phyloP scores from a whole-genome alignment of 2,113 vertebrate genomes.

The Condylura cristata region DNA sequence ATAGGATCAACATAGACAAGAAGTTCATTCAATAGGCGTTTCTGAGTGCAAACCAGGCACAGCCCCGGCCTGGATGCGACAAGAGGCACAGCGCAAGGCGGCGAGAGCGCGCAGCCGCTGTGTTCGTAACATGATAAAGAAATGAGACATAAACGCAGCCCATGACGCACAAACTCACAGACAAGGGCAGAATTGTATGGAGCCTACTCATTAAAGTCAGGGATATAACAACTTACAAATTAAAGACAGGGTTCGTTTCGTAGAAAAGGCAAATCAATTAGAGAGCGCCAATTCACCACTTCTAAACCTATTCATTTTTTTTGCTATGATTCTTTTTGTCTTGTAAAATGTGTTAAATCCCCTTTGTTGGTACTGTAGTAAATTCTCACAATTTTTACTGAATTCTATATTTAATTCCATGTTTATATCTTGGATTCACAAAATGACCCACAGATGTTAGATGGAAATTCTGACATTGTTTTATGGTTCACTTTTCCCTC shows the following conservation, averaged over 20 bases:
- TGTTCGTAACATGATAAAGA: conserved; percentile 47
- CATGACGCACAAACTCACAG: not conserved
- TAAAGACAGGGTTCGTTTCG: not conserved
- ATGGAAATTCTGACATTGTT: conserved; percentile 11
- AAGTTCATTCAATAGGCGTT: conserved; percentile 79
- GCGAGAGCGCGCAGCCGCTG: not conserved
- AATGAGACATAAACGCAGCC: conserved; percentile 42
- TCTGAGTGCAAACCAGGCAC: conserved; percentile 69
- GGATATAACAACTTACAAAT: not conserved
- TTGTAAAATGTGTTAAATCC: conserved; percentile 23
- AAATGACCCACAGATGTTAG: not conserved
- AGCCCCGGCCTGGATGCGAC: conserved; percentile 30
- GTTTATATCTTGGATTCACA: conserved; percentile 12
- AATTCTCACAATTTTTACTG: conserved; percentile 9
- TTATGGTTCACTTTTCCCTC: not conserved
- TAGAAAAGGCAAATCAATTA: not conserved
- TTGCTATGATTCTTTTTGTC: not conserved
- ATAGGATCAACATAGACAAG: conserved; percentile 81
- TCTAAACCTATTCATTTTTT: conserved; percentile 8
- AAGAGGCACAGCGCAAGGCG: conserved; percentile 48
- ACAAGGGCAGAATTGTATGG: not conserved
- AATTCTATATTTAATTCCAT: conserved; percentile 27
- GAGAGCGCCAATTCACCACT: not conserved
- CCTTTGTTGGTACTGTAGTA: not conserved
- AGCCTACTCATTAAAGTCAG: not conserved